These are phyloP conservation scores for Gallinago solitaria DNA, from an alignment of 2,797 vertebrate genomes.

Conservation along the genomic window DNA sequence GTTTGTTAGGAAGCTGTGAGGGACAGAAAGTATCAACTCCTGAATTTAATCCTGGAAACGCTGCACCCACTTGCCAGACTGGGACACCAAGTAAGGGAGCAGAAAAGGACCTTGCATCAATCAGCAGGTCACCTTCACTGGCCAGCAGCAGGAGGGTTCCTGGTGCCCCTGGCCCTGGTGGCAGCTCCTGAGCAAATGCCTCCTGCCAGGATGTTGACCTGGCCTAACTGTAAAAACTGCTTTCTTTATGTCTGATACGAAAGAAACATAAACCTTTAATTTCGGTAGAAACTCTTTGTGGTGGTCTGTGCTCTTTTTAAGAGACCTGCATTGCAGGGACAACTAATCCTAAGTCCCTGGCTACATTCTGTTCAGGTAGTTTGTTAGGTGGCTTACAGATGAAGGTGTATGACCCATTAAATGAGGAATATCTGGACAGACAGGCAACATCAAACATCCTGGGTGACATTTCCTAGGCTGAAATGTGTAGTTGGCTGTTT, in stretches of 20 bases:
- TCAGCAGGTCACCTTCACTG: background rate
- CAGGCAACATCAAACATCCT: background rate
- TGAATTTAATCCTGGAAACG: background rate
- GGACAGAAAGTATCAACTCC: background rate
- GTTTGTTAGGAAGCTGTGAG: background rate
- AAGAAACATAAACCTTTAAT: background rate
- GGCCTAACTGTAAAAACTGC: background rate
- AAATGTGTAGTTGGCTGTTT: rapidly evolving
- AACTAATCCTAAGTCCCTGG: background rate
- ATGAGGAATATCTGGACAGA: background rate
- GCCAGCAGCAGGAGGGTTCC: background rate
- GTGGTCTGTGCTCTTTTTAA: background rate
- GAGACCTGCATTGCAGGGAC: background rate
- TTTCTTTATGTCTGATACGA: background rate
- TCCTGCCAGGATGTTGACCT: background rate
- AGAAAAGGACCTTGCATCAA: background rate
- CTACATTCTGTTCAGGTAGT: rapidly evolving
- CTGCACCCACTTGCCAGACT: background rate
- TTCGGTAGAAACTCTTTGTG: background rate
- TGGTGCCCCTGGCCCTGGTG: background rate
- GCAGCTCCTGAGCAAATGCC: background rate
- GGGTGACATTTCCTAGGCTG: background rate
- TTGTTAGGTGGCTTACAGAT: background rate
- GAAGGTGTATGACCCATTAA: background rate
- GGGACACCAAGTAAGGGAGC: background rate